These are phyloP conservation scores for Rhagophthalmus giganteus DNA, from an alignment of 2,888 invertebrate genomes.

Conservation along the genomic window DNA sequence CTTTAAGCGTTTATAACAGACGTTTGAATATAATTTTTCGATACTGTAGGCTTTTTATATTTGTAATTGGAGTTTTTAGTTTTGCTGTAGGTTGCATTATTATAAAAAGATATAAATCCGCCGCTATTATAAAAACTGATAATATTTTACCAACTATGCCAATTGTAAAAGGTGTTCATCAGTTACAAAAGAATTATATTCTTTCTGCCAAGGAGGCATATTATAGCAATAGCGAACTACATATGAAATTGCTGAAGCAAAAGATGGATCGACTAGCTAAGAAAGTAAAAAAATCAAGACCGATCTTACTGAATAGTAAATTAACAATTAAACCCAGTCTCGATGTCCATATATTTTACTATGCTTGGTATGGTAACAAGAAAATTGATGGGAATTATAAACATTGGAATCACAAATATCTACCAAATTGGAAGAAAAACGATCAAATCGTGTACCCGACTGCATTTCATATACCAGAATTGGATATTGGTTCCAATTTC, in stretches of 20 bases:
- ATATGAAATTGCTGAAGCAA: slow-evolving; percentile 39
- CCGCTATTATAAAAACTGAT: neutral
- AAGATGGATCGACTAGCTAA: slow-evolving; percentile 42
- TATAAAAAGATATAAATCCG: neutral
- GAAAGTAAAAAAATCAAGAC: slow-evolving; percentile 39
- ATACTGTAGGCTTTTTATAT: neutral
- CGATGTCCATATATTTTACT: slow-evolving; percentile 50
- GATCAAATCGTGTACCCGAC: slow-evolving; percentile 55
- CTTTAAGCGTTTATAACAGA: neutral
- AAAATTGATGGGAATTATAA: slow-evolving; percentile 45
- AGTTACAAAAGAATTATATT: neutral
- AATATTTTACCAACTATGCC: neutral
- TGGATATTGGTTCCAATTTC: slow-evolving; percentile 59
- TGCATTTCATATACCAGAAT: slow-evolving; percentile 58
- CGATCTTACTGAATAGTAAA: slow-evolving; percentile 39
- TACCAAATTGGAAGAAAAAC: slow-evolving; percentile 49
- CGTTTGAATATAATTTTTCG: neutral
- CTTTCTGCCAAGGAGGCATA: slow-evolving; percentile 13
- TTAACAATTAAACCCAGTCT: slow-evolving; percentile 41
- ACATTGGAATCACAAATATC: slow-evolving; percentile 50
- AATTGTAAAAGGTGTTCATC: neutral
- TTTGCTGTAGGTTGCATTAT: neutral
- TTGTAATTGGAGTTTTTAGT: neutral
- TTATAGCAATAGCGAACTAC: slow-evolving; percentile 36
- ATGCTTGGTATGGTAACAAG: slow-evolving; percentile 48